Conservation (phyloP, 2,113 vertebrate genomes). For the Sceloporus tristichus region DNA sequence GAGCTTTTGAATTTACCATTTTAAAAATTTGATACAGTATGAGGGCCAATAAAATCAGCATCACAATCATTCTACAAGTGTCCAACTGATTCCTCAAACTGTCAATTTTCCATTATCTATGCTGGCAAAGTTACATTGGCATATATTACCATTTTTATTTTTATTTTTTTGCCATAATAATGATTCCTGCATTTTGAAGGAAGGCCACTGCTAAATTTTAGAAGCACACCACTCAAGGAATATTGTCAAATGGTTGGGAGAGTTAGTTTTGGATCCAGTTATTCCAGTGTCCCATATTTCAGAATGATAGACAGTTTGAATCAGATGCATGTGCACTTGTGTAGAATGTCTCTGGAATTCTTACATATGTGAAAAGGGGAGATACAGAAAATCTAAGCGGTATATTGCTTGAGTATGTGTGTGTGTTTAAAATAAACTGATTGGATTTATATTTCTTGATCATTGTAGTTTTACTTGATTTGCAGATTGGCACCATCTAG, state of each 20-base stretch:
- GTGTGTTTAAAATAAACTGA: background rate
- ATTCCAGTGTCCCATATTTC: background rate
- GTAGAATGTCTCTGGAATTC: background rate
- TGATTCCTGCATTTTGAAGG: no score
- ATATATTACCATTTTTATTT: no score
- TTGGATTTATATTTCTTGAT: background rate
- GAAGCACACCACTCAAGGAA: background rate
- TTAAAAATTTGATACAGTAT: no score
- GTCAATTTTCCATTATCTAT: no score
- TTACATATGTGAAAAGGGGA: background rate
- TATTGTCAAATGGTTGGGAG: background rate
- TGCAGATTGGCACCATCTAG: constrained; percentile 27
- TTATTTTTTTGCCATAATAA: no score
- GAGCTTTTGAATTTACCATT: no score
- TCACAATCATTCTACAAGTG: no score
- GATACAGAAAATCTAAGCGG: background rate
- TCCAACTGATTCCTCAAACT: no score
- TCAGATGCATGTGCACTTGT: background rate
- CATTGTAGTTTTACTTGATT: background rate
- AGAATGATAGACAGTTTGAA: background rate
- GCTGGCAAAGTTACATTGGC: no score
- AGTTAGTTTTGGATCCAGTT: background rate
- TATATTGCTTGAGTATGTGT: background rate
- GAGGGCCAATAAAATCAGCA: no score
- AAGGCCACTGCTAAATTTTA: background rate